Percentiles rank a stretch among this genome's conserved stretches.
Conservation (phyloP, 2,888 invertebrate genomes). For the Hirtodrosophila duncani region DNA sequence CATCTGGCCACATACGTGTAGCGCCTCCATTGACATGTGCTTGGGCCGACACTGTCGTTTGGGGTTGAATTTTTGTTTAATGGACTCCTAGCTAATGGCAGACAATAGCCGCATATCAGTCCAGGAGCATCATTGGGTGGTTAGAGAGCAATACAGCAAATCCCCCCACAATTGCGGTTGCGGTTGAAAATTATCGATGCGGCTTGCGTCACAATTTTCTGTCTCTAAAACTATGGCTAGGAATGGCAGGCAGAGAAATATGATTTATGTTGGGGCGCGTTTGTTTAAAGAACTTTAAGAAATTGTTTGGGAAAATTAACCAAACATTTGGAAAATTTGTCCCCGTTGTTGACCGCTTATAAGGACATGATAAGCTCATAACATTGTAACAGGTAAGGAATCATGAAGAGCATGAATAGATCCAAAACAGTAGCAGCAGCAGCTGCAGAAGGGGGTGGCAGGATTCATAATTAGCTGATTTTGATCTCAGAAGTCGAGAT, state of each 20-base stretch:
- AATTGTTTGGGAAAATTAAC: background rate
- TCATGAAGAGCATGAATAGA: too few relatives aligned
- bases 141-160: background rate
- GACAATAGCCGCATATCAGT: constrained; percentile 35
- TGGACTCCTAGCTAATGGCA: constrained; percentile 57
- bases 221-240: constrained; percentile 4
- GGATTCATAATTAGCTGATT: too few relatives aligned
- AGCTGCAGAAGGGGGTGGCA: too few relatives aligned
- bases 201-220: constrained; percentile 23
- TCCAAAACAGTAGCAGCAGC: too few relatives aligned
- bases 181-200: constrained; percentile 46
- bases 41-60: constrained; percentile 3
- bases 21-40: constrained; percentile 37
- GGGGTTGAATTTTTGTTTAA: constrained; percentile 61
- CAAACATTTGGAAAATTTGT: background rate
- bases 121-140: background rate
- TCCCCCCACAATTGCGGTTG: constrained; percentile 27
- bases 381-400: too few relatives aligned
- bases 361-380: too few relatives aligned
- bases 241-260: background rate
- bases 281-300: too few relatives aligned
- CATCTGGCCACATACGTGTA: background rate
- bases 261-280: too few relatives aligned
- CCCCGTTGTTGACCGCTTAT: too few relatives aligned
- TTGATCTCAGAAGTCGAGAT: too few relatives aligned